Evolutionary conservation across 2,888 invertebrate genomes (phyloP).

Genomic region (Timema podura): DNA sequence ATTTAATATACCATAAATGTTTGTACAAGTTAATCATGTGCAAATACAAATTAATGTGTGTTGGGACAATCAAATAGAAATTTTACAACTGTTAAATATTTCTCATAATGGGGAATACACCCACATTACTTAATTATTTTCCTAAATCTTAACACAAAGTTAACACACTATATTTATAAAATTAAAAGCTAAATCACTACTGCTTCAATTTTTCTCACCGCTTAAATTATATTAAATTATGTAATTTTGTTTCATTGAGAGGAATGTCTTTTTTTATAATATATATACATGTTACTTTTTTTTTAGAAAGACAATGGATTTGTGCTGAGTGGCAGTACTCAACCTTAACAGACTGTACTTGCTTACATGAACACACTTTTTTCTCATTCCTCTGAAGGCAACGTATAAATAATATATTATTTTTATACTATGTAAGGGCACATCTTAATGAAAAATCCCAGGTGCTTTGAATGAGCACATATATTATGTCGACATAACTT

Average conservation of each 20-base stretch:
- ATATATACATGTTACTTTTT: constrained; percentile 3
- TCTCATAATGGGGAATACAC: too few relatives aligned
- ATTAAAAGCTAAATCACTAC: neutral
- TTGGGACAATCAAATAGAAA: neutral
- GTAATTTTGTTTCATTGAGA: constrained; percentile 2
- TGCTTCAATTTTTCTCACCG: neutral
- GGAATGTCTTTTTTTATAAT: constrained; percentile 5
- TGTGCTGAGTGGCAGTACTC: constrained; percentile 4
- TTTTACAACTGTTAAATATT: neutral
- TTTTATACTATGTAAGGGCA: neutral
- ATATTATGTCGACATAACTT: too few relatives aligned
- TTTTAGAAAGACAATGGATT: constrained; percentile 14
- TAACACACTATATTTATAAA: constrained; percentile 6
- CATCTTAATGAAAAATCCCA: neutral
- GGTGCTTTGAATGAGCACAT: neutral
- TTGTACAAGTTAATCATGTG: constrained; percentile 18
- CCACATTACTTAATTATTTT: neutral
- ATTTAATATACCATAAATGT: neutral
- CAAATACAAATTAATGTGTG: constrained; percentile 11
- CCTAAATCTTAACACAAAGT: constrained; percentile 2
- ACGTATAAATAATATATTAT: neutral
- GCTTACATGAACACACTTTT: neutral
- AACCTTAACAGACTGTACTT: neutral
- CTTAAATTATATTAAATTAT: constrained; percentile 2
- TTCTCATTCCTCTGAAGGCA: constrained; percentile 10